Percentiles rank a stretch among this genome's conserved stretches.
These are phyloP conservation scores for Zaprionus ornatus DNA, from an alignment of 1,140 invertebrate genomes.

Conservation along the genomic window DNA sequence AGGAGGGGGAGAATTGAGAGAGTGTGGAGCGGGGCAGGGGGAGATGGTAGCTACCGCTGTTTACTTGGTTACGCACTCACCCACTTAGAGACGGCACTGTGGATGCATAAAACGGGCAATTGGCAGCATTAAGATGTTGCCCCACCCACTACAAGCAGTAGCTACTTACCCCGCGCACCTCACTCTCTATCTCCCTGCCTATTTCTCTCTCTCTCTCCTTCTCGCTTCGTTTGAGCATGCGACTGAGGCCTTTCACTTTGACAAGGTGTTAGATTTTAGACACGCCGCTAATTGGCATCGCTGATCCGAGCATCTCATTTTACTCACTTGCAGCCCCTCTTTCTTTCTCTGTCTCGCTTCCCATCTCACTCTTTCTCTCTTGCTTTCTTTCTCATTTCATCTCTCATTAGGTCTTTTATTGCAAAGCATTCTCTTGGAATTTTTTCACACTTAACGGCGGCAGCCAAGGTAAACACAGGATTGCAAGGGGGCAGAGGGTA, in stretches of 20 bases:
- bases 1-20: background rate
- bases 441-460: slow-evolving; percentile 51
- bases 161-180: slow-evolving; percentile 12
- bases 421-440: slow-evolving; percentile 13
- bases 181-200: background rate
- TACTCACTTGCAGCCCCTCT: background rate
- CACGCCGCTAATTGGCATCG: slow-evolving; percentile 62
- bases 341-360: background rate
- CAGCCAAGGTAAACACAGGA: slow-evolving; percentile 31
- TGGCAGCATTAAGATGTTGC: slow-evolving; percentile 64
- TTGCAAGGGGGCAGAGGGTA: slow-evolving; percentile 6
- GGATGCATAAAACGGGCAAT: slow-evolving; percentile 73
- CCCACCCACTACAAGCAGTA: slow-evolving; percentile 32
- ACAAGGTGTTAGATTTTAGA: slow-evolving; percentile 74
- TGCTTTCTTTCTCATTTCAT: slow-evolving; percentile 18
- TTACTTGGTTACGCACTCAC: slow-evolving; percentile 41
- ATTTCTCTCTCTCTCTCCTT: background rate
- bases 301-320: slow-evolving; percentile 26
- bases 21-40: background rate
- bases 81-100: slow-evolving; percentile 30
- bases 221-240: slow-evolving; percentile 4
- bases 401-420: slow-evolving; percentile 10
- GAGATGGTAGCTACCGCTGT: slow-evolving; percentile 15
- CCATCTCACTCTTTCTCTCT: slow-evolving; percentile 4
- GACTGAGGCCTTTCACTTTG: slow-evolving; percentile 61